Base-by-base conservation (phyloP, 2,113 vertebrate genomes). In the Eubucco bourcierii region DNA sequence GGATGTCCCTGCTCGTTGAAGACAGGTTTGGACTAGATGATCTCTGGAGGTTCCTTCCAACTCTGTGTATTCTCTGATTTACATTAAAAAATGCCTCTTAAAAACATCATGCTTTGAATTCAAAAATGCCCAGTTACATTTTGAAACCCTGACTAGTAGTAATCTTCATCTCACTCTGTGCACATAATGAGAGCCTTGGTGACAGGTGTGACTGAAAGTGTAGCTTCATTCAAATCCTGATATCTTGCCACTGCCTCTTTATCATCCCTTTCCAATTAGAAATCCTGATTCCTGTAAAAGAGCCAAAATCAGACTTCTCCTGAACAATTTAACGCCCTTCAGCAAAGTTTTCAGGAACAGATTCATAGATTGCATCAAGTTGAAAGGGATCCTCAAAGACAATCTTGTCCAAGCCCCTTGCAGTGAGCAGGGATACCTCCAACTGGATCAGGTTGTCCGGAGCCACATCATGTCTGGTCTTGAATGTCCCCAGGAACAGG, bases 161-260 rank as follows among this genome's bases (percentile, higher is more conserved):
- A 60, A 60, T 64, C 17, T 14, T 87, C 18, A 46, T 21, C 11
- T 64, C 27, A 55, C 23, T 50, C 29, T 60, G 12, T 46, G 12
- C 15, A 28, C 33, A 28, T 55, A 39, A 39, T 60, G 9, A 72
- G 7, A 33, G 2, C 19, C 61, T 33, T 59, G 14, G 31, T 65
- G 0, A 1, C 2, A 1, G 61, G 44, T 12, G 17, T 25, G 4
- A 4, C 8, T 56, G 16, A 31, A 11, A 14, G 6, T 80, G 9
- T 37, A 64, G n/a, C 10, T 4, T 60, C 8, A 8, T 8, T 28
- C 37, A 56, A 56, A 65, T 52, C 56, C 3, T 82, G 44, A 15
- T 78, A 56, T 56, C 70, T 44, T 65, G 5, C 17, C 60, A 28
- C 7, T 72, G 18, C 3, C 72, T 68, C 31, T 79, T 58, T 41